Base-by-base conservation (phyloP, 1,140 invertebrate genomes). In the Scaptomyza hsui region DNA sequence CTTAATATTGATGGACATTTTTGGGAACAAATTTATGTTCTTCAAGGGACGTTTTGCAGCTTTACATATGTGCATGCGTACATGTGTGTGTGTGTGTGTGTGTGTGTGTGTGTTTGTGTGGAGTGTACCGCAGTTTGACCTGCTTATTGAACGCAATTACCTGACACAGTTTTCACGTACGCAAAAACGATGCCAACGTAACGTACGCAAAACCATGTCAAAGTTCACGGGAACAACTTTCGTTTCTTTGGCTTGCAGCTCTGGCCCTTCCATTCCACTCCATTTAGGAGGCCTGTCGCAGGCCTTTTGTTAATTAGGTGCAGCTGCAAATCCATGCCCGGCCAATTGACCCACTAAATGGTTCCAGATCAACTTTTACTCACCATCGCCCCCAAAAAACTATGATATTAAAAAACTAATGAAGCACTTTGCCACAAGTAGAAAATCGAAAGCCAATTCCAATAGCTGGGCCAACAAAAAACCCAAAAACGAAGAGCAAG, bases 101-200 rank as follows among this genome's bases (percentile, higher is more conserved):
- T 35, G 62, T 57, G 45, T 21, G 57, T 18, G 32, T 41, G 49
- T 56, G 18, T 63, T n/a, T n/a, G n/a, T n/a, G n/a, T n/a, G n/a
- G n/a, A 24, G 13, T 35, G 44, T 49, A 19, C 57, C 42, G 9
- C 42, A 47, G 29, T 70, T 15, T 32, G 81, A 86, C 82, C 81
- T 88, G 82, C 82, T 86, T 86, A 86, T 86, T 88, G 81, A 85
- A 85, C 82, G 77, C 80, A 85, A 85, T 85, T 85, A 85, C 74
- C 81, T 86, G 82, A 74, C 81, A 86, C 65, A 86, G 64, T 85
- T 83, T 83, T 62, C 42, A 53, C 45, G 56, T 70, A 74, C 57
- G 71, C 74, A 74, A 49, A 78, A 86, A 86, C 70, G 82, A 80
- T 81, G 81, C 72, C 78, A 88, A 79, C 65, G 80, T 63, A 81